Conservation (phyloP, 2,888 invertebrate species). For the Pogonocherus hispidulus region DNA sequence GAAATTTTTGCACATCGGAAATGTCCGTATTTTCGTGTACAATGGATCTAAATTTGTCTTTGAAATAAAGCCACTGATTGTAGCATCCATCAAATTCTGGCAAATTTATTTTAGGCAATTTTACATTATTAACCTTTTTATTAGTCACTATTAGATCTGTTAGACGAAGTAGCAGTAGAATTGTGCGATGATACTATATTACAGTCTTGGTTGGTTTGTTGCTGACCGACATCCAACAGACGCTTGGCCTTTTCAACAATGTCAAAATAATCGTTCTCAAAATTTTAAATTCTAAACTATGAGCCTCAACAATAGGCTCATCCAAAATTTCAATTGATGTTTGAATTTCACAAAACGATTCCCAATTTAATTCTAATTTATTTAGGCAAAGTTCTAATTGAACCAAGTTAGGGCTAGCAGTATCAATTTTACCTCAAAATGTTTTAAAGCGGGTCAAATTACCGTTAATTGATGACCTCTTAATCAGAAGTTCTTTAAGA, state of each 20-base stretch:
- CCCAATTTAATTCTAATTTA: neutral
- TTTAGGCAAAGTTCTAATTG: neutral
- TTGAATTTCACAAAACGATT: neutral
- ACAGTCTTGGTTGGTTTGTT: too few relatives aligned
- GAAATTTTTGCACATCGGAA: slow-evolving; percentile 16
- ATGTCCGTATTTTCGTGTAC: too few relatives aligned
- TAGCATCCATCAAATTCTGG: neutral
- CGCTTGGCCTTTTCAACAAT: too few relatives aligned
- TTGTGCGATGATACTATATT: too few relatives aligned
- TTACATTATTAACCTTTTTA: neutral
- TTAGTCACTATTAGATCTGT: too few relatives aligned
- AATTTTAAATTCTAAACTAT: too few relatives aligned
- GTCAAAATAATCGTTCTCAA: too few relatives aligned
- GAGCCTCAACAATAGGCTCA: too few relatives aligned
- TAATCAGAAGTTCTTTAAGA: too few relatives aligned
- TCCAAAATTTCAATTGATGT: neutral
- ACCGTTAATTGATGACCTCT: neutral
- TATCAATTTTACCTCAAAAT: neutral
- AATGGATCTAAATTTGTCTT: neutral
- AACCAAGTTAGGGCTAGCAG: neutral
- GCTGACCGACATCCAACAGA: too few relatives aligned
- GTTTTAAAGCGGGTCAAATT: neutral
- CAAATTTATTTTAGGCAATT: neutral
- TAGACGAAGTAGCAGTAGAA: too few relatives aligned
- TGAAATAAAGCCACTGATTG: neutral